These are phyloP conservation scores for Micronycteris hirsuta DNA, from an alignment of 2,113 vertebrate species.

Conservation along the genomic window DNA sequence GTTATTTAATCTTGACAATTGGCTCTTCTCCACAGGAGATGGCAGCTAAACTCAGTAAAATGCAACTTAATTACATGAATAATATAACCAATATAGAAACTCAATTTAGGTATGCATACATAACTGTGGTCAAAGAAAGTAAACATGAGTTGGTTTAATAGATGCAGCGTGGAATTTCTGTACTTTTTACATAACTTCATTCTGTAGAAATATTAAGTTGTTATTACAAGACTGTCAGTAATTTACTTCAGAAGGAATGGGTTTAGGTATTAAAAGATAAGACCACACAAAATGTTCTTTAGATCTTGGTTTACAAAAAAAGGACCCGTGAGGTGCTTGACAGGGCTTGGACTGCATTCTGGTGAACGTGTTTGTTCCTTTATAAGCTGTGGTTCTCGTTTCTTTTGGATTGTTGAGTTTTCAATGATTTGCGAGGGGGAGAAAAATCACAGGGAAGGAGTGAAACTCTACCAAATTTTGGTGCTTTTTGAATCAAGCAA, in stretches of 20 bases:
- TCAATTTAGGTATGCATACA: constrained; percentile 21
- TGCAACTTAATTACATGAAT: not conserved
- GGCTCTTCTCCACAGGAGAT: not conserved
- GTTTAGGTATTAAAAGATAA: not conserved
- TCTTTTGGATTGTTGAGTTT: not conserved
- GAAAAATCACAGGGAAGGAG: not conserved
- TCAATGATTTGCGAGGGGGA: not conserved
- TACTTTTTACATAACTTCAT: not conserved
- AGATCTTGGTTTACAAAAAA: not conserved
- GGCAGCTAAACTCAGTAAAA: constrained; percentile 26
- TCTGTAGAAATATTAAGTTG: not conserved
- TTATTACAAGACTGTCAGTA: not conserved
- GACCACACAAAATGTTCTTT: too few relatives aligned
- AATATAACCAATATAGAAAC: not conserved
- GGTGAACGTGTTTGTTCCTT: accelerated
- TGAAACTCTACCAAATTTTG: not conserved
- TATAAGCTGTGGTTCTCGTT: not conserved
- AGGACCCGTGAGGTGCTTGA: not conserved
- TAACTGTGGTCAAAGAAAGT: constrained; percentile 22
- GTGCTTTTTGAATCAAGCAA: not conserved
- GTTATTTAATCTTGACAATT: not conserved
- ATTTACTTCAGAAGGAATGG: not conserved
- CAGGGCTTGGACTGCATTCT: not conserved
- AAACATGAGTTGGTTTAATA: constrained; percentile 41
- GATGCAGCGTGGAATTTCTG: not conserved